phyloP scores from a whole-genome alignment of 1,140 invertebrate genomes.

The Bombus consobrinus region DNA sequence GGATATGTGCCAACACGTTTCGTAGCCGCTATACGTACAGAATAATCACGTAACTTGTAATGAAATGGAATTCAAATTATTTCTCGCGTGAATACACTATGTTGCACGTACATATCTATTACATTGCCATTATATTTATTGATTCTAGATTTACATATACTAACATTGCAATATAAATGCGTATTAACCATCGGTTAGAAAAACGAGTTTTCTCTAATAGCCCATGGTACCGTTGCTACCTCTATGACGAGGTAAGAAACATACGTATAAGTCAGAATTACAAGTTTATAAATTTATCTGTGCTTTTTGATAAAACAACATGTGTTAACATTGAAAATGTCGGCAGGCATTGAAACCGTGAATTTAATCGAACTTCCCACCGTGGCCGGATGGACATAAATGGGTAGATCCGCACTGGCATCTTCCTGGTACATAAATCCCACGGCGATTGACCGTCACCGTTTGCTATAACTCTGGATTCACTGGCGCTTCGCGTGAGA shows the following conservation, averaged over 20 bases:
- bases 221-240: neutral
- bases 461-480: slow-evolving; percentile 41
- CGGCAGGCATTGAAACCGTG: slow-evolving; percentile 48
- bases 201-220: neutral
- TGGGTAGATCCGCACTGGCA: slow-evolving; percentile 52
- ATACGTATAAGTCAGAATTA: too few relatives aligned
- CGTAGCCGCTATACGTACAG: too few relatives aligned
- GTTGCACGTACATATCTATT: too few relatives aligned
- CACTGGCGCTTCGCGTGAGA: slow-evolving; percentile 39
- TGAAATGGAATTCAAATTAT: too few relatives aligned
- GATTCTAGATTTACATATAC: too few relatives aligned
- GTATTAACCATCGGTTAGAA: neutral
- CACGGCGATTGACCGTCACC: slow-evolving; percentile 47
- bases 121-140: too few relatives aligned
- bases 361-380: slow-evolving; percentile 56
- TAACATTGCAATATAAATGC: too few relatives aligned
- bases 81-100: too few relatives aligned
- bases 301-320: neutral
- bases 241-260: neutral
- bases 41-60: too few relatives aligned
- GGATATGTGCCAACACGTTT: too few relatives aligned
- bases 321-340: neutral
- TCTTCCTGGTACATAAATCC: slow-evolving; percentile 67
- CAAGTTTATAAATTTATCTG: neutral
- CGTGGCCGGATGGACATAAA: slow-evolving; percentile 41